phyloP scores from a whole-genome alignment of 1,140 invertebrate genomes.

The Conopomorpha cramerella region DNA sequence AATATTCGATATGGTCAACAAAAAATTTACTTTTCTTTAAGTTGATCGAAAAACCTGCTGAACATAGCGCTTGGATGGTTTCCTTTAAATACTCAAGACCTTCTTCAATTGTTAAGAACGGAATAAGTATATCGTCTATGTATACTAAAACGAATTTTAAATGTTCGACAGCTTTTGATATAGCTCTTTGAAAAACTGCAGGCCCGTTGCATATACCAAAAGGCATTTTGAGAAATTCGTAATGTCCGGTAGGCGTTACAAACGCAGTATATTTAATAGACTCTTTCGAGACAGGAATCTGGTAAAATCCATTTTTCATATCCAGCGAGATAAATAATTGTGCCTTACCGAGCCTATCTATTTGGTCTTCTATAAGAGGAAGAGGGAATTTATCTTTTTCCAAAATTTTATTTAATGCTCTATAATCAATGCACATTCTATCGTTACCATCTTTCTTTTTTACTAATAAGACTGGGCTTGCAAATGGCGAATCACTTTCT shows the following conservation, averaged over 20 bases:
- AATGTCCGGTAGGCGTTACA: conserved; percentile 10
- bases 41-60: conserved; percentile 1
- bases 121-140: not conserved
- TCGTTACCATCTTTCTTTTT: conserved; percentile 13
- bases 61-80: not conserved
- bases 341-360: conserved; percentile 7
- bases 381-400: conserved; percentile 46
- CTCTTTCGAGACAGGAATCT: conserved; percentile 11
- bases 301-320: conserved; percentile 4
- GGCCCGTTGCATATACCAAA: conserved; percentile 8
- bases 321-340: conserved; percentile 7
- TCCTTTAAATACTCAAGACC: not conserved
- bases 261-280: conserved; percentile 13
- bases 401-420: conserved; percentile 13
- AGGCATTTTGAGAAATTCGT: conserved; percentile 19
- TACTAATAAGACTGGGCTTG: conserved; percentile 10
- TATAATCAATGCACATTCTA: conserved; percentile 4
- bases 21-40: conserved; percentile 7
- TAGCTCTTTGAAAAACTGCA: not conserved
- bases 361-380: conserved; percentile 27
- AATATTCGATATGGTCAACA: conserved; percentile 17
- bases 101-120: not conserved
- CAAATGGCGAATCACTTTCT: conserved; percentile 9
- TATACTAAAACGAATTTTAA: not conserved
- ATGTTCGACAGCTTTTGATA: not conserved